Base-by-base conservation (phyloP, 2,113 vertebrate species). In the Tychaedon coryphoeus region DNA sequence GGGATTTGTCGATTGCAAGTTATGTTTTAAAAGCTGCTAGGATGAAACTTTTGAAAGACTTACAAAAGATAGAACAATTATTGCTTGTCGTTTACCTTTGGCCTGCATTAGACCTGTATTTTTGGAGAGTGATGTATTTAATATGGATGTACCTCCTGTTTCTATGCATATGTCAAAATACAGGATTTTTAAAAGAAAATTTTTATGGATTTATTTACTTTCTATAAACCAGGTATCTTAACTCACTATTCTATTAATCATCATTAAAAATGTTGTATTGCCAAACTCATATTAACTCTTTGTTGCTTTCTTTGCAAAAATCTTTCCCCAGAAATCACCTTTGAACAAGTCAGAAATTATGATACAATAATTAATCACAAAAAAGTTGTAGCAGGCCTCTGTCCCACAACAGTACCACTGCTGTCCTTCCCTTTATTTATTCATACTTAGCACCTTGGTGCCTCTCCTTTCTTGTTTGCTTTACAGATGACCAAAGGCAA, bases 21-120 rank as follows among this genome's bases (percentile, higher is more conserved):
- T 92, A 84, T 65, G 57, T 72, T 91, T 90, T 51, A 88, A 95
- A 96, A 91, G 80, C 67, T 80, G 85, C 69, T 84, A 57, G 54
- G 72, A 90, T 64, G 6, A 88, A 92, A 91, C 60, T 95, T 94
- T 72, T 66, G 57, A 83, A 92, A 92, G 78, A 72, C 69, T 88
- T 86, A 67, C 47, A 84, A 93, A 90, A 74, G 45, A 83, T 19
- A 61, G 25, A 95, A 87, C 54, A 88, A 76, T 86, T 91, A 62
- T 16, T 38, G 56, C 22, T 90, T 73, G 7, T 24, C 23, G 56
- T 80, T 90, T 86, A 61, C 79, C 86, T 93, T 86, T 86, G 43
- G 48, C 23, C 53, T 48, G 26, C 19, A 81, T 57, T n/a, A 77
- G 51, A 80, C 56, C 24, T 73, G 54, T 74, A 45, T 24, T 90